Evolutionary conservation across 2,113 vertebrate genomes (phyloP), one percentile per base, ranked within the genome.

Genomic region (Alces alces): DNA sequence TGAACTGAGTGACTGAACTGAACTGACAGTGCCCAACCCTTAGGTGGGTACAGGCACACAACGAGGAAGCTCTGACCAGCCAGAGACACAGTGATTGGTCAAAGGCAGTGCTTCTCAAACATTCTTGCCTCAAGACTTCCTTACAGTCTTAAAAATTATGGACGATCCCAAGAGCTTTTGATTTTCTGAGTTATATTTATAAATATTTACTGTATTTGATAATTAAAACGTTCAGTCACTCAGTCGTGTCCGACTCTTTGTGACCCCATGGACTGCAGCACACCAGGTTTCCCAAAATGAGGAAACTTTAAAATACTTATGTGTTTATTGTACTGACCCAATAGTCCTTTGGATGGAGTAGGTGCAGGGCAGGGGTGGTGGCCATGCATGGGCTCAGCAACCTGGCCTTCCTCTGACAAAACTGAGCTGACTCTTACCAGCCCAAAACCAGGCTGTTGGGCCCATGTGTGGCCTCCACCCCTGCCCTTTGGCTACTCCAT

Each of bases 1-100:
- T 66, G 64, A 36, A n/a, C 33, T 66, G 16, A 66, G 45, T 45
- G 45, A 66, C 16, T n/a, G 61, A 66, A 47, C 47, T 50, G 47
- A 50, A 50, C 47, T 54, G 52, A 54, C 52, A 52, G 15, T 54
- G 0, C 52, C 33, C 11, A 57, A n/a, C 15, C 52, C 21, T 14
- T 36, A 33, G 10, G 28, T 16, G 27, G 1, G 12, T 45, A 16
- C 16, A 21, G 10, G 9, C 73, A 25, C 2, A 27, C 7, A 1
- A 15, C 21, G 23, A 21, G 27, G 45, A 7, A 30, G 13, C 12
- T 54, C 61, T 91, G n/a, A 30, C 9, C 25, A 1, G 39, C 30
- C 21, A 58, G 82, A 84, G 36, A 66, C n/a, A 55, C 30, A 17
- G 13, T 12, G 8, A 78, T 3, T n/a, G 9, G 0, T 25, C 43